Evolutionary conservation across 2,797 vertebrate species (phyloP), one percentile per base, ranked within the genome.

Genomic region (Notolabrus celidotus): DNA sequence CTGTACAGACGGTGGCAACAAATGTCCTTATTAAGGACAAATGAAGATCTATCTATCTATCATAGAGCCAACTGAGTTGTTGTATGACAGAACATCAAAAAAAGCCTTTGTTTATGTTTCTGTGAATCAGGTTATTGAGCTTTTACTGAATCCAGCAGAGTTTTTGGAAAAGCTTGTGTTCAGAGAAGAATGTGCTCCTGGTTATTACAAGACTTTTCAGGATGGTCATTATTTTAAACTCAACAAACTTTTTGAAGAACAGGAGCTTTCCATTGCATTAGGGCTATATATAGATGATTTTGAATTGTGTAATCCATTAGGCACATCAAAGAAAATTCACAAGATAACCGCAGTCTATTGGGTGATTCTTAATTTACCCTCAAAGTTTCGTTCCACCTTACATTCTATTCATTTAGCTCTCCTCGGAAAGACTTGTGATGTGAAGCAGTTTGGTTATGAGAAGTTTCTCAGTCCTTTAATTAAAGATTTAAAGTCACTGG

Each of bases 351-450:
- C 34, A 12, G 41, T 61, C 47, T 74, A 61, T 23, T 61, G 71
- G 70, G 31, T 53, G 1, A 47, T 73, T 63, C 25, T 63, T 7
- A 66, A 64, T 57, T 3, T 71, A 10, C 52, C 52, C 0, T 33
- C 36, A 50, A 63, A 60, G 42, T 67, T 47, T 12, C 3, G 25
- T 29, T 60, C 41, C 2, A 54, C 5, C 45, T 20, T 59, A n/a
- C 38, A 29, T 2, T 74, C 50, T 68, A 66, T 79, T 57, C 54
- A 69, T n/a, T 29, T 72, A 11, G 72, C 68, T 42, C 36, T 60
- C 1, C 49, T 83, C 22, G 74, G 66, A 57, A 82, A 78, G 29
- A 74, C 49, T 50, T 33, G 2, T 38, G 62, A 75, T 78, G 36
- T 79, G 6, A 74, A 68, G 7, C 33, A 49, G 29, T 63, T 53